phyloP scores from a whole-genome alignment of 2,888 invertebrate genomes.

The Rhaphigaster nebulosa region DNA sequence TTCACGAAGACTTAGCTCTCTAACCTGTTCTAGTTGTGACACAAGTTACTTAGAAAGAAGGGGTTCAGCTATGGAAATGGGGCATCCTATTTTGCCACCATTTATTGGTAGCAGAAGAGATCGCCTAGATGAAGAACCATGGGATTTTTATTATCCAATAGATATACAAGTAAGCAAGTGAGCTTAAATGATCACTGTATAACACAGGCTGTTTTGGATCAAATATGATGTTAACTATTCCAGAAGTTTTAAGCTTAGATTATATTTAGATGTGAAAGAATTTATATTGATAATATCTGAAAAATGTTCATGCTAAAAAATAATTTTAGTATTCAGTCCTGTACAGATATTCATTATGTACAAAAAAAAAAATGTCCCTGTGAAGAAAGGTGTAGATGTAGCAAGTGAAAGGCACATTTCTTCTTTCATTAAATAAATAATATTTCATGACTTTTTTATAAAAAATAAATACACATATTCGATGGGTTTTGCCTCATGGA shows the following conservation, averaged over 20 bases:
- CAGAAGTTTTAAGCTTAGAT: not conserved
- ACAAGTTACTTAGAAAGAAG: conserved; percentile 87
- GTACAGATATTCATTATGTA: not conserved
- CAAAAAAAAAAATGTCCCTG: not conserved
- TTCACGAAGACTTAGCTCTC: conserved; percentile 80
- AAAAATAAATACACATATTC: not conserved
- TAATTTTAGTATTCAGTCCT: not conserved
- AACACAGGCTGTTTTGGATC: not conserved
- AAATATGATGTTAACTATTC: not conserved
- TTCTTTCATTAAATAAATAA: not conserved
- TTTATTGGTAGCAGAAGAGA: conserved; percentile 62
- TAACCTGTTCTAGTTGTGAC: conserved; percentile 87
- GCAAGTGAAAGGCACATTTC: not conserved
- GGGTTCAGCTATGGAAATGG: conserved; percentile 83
- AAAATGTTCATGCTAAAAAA: not conserved
- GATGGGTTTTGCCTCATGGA: not conserved
- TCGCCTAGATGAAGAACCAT: conserved; percentile 67
- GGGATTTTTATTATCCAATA: conserved; percentile 75
- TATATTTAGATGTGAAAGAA: not conserved
- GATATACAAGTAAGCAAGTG: conserved; percentile 72
- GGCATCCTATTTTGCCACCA: conserved; percentile 74
- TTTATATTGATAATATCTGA: not conserved
- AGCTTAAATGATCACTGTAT: conserved; percentile 6
- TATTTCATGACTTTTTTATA: not conserved
- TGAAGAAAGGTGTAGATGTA: not conserved